Percentiles rank a stretch among this genome's conserved stretches.
Conservation (phyloP, 2,888 invertebrate species). For the Paralinhomoeus sp. region DNA sequence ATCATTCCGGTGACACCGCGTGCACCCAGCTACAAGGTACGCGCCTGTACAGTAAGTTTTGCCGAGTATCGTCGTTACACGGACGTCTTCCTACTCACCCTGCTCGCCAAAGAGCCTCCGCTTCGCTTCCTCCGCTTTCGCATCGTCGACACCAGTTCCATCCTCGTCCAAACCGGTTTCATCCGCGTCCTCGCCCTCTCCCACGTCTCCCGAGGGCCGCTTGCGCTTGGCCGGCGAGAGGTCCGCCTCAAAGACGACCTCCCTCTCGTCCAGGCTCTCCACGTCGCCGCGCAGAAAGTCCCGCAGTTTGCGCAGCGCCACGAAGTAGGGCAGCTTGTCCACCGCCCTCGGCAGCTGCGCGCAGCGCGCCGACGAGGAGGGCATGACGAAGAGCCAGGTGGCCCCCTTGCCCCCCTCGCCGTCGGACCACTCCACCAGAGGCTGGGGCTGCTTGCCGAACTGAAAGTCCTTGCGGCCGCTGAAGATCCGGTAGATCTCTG, state of each 20-base stretch:
- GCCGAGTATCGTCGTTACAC: too few relatives aligned
- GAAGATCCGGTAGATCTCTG: constrained; percentile 73
- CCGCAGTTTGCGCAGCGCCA: constrained; percentile 34
- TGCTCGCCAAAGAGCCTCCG: too few relatives aligned
- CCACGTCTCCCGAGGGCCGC: too few relatives aligned
- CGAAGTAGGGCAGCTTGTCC: constrained; percentile 92
- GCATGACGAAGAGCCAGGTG: constrained; percentile 96
- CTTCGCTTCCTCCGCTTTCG: too few relatives aligned
- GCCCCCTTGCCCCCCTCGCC: constrained; percentile 49
- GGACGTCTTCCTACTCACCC: too few relatives aligned
- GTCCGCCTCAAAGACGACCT: not conserved
- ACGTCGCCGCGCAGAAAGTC: not conserved
- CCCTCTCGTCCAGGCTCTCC: not conserved
- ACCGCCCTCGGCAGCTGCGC: constrained; percentile 88
- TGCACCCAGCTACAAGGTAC: too few relatives aligned
- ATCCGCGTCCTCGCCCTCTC: too few relatives aligned
- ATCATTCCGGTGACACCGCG: too few relatives aligned
- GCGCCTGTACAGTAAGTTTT: too few relatives aligned
- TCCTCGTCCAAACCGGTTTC: not conserved
- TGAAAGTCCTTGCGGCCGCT: constrained; percentile 88
- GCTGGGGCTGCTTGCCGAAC: constrained; percentile 80
- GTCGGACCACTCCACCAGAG: constrained; percentile 32
- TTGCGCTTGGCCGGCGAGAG: not conserved
- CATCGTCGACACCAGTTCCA: too few relatives aligned
- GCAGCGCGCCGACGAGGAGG: constrained; percentile 85